These are phyloP conservation scores for Xiphophorus birchmanni DNA, from an alignment of 2,797 vertebrate genomes.

Conservation along the genomic window DNA sequence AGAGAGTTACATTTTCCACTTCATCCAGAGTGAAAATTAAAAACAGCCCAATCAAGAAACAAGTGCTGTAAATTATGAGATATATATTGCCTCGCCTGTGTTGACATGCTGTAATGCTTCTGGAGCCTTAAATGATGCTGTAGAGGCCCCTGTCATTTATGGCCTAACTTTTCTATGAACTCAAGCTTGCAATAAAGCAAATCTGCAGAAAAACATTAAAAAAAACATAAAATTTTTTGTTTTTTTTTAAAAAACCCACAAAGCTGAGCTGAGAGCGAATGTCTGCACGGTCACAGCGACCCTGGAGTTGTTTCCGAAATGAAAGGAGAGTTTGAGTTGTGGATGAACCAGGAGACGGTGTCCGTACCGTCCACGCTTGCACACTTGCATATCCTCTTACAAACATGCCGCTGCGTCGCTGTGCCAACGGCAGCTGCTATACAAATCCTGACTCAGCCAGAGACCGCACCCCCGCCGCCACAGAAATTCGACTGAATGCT, in stretches of 20 bases:
- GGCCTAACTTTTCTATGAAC: conserved; percentile 63
- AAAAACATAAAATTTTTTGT: background rate
- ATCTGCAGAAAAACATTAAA: conserved; percentile 42
- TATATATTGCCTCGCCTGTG: conserved; percentile 51
- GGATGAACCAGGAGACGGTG: conserved; percentile 33
- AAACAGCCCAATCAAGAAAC: conserved; percentile 53
- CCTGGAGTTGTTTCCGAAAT: conserved; percentile 25
- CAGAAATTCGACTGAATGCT: conserved; percentile 12
- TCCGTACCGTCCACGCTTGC: conserved; percentile 5
- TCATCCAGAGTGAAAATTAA: conserved; percentile 22
- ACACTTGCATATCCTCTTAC: conserved; percentile 35
- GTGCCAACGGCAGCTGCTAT: conserved; percentile 48
- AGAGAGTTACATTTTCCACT: conserved; percentile 59
- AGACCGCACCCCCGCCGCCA: conserved; percentile 49
- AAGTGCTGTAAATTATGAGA: conserved; percentile 55
- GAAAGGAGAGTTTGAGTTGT: conserved; percentile 40
- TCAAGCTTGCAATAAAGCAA: conserved; percentile 48
- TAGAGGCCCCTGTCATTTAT: conserved; percentile 63
- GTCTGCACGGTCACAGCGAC: conserved; percentile 17
- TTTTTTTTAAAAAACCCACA: no score
- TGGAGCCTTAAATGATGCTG: conserved; percentile 54
- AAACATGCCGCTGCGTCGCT: conserved; percentile 20
- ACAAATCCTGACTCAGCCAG: conserved; percentile 41
- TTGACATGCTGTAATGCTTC: conserved; percentile 61
- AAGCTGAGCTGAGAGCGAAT: conserved; percentile 17